Evolutionary conservation across 1,140 invertebrate genomes (phyloP).

Genomic region (Aphelinus certus): DNA sequence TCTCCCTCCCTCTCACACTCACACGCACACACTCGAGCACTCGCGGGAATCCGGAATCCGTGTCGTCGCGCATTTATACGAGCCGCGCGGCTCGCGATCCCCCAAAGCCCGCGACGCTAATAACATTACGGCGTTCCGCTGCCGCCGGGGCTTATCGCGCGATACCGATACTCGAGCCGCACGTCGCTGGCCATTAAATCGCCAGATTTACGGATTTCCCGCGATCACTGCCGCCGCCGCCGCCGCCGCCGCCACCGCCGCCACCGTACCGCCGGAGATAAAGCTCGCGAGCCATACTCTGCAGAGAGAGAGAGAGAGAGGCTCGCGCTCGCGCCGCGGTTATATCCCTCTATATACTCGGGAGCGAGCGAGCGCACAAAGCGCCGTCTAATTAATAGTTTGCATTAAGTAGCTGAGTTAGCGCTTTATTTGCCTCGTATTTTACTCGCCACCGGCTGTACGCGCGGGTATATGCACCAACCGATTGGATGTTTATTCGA

Average conservation of each 20-base stretch:
- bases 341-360: neutral
- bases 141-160: neutral
- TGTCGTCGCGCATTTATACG: conserved; percentile 28
- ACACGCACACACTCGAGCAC: too few relatives aligned
- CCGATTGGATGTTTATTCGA: too few relatives aligned
- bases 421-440: conserved; percentile 9
- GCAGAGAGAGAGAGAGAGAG: too few relatives aligned
- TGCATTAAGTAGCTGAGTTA: conserved; percentile 40
- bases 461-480: neutral
- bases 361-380: conserved; percentile 8
- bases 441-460: neutral
- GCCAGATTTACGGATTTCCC: conserved; percentile 35
- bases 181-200: conserved; percentile 20
- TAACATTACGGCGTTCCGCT: conserved; percentile 15
- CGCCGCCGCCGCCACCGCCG: neutral
- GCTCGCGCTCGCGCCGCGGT: too few relatives aligned
- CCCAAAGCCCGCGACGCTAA: conserved; percentile 11
- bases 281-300: too few relatives aligned
- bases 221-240: too few relatives aligned
- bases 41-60: conserved; percentile 35
- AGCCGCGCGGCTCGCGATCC: neutral
- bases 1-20: too few relatives aligned
- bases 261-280: neutral
- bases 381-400: conserved; percentile 37
- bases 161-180: conserved; percentile 15